A percentile compares a stretch with the other conserved stretches of the same genome.
Conservation (phyloP, 2,113 vertebrate species). For the Alethe diademata region DNA sequence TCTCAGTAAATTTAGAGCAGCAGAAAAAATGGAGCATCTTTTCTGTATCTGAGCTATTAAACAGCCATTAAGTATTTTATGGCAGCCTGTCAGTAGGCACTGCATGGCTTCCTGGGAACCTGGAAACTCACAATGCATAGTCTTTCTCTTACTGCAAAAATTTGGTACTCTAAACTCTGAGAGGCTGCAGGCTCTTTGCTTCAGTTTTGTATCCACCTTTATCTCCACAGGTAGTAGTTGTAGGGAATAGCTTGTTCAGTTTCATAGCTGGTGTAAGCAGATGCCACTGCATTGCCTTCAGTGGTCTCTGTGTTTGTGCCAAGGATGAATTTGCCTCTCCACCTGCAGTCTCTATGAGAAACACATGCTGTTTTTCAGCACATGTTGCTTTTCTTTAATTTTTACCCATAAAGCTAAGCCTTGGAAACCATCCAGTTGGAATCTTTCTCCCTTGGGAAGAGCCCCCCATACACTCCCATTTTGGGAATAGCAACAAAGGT, state of each 20-base stretch:
- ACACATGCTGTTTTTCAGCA: not conserved
- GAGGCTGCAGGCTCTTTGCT: not conserved
- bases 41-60: conserved; percentile 4
- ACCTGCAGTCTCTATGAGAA: not conserved
- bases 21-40: not conserved
- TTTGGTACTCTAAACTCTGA: not conserved
- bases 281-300: not conserved
- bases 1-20: conserved; percentile 11
- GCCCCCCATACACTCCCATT: not conserved
- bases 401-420: not conserved
- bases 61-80: not conserved
- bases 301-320: not conserved
- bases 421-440: not conserved
- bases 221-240: not conserved
- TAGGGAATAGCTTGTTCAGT: not conserved
- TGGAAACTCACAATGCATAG: not conserved
- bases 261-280: not conserved
- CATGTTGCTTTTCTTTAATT: not conserved
- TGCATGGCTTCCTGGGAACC: not conserved
- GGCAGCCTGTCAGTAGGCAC: not conserved
- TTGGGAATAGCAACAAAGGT: not conserved
- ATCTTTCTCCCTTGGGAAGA: not conserved
- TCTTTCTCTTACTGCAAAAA: not conserved
- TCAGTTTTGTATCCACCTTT: not conserved
- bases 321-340: not conserved